These are phyloP conservation scores for Melanitta fusca DNA, from an alignment of 2,797 vertebrate species.

Conservation along the genomic window DNA sequence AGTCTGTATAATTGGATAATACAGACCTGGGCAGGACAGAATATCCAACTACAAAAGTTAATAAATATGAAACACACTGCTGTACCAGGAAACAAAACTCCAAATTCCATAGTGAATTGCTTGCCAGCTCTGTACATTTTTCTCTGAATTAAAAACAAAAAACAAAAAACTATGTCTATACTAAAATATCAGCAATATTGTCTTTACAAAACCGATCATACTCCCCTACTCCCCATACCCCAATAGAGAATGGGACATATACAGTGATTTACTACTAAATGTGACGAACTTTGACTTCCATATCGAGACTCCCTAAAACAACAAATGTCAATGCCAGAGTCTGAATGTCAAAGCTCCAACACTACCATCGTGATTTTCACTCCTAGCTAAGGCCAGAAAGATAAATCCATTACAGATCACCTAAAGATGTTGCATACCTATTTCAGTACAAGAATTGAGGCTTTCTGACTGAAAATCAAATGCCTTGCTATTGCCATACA, in stretches of 20 bases:
- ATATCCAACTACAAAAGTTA: neutral
- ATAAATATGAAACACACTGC: neutral
- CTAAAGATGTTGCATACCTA: neutral
- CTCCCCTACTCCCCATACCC: neutral
- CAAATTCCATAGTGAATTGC: neutral
- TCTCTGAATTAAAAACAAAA: neutral
- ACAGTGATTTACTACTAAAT: neutral
- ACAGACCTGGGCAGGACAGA: neutral
- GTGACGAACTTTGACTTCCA: neutral
- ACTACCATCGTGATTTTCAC: rapidly evolving
- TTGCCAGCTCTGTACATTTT: neutral
- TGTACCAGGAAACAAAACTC: neutral
- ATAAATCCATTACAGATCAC: neutral
- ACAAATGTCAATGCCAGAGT: neutral
- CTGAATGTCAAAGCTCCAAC: neutral
- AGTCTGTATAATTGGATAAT: too few species aligned
- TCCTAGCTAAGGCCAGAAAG: neutral
- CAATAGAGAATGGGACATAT: neutral
- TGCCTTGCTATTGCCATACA: neutral
- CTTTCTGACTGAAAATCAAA: neutral
- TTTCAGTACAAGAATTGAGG: neutral
- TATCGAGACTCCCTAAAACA: neutral
- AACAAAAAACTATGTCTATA: neutral
- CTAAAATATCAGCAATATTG: neutral
- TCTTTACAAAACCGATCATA: neutral